These are phyloP conservation scores for Dolichoris vasculosae DNA, from an alignment of 1,140 invertebrate species.

Conservation along the genomic window DNA sequence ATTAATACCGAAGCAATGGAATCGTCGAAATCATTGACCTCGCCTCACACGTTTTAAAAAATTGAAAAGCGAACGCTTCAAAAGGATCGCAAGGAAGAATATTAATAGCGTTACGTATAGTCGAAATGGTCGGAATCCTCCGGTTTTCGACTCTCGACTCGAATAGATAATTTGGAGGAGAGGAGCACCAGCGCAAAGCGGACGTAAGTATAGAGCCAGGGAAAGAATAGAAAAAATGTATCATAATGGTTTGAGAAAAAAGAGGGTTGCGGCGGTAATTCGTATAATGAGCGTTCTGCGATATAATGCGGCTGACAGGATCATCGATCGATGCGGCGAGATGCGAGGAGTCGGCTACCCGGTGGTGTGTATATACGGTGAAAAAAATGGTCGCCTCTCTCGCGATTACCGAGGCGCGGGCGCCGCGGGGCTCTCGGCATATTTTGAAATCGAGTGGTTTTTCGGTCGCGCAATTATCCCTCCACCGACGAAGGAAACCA, in stretches of 20 bases:
- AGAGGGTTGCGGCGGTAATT: slow-evolving; percentile 29
- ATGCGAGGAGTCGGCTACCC: neutral
- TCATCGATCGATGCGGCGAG: slow-evolving; percentile 37
- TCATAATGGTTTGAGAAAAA: slow-evolving; percentile 30
- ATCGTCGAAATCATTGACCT: neutral
- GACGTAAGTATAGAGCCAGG: slow-evolving; percentile 1
- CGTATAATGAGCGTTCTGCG: slow-evolving; percentile 42
- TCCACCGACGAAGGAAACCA: slow-evolving; percentile 53
- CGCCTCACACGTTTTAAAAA: too few species aligned
- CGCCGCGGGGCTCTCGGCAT: slow-evolving; percentile 51
- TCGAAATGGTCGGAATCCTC: neutral
- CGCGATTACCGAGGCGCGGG: slow-evolving; percentile 25
- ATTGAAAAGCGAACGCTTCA: neutral
- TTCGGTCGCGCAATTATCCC: slow-evolving; percentile 66
- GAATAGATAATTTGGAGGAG: slow-evolving; percentile 14
- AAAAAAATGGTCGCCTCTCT: slow-evolving; percentile 37
- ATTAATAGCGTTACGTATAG: slow-evolving; percentile 1
- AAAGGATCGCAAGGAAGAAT: slow-evolving; percentile 6
- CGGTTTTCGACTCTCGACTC: neutral
- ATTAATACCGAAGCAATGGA: neutral
- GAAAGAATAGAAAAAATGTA: slow-evolving; percentile 23
- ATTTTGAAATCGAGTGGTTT: slow-evolving; percentile 71
- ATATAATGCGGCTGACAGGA: slow-evolving; percentile 45
- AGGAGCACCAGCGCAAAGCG: neutral
- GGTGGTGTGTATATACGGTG: neutral